Conservation (phyloP, 2,888 invertebrate species). For the Andrena marginata region DNA sequence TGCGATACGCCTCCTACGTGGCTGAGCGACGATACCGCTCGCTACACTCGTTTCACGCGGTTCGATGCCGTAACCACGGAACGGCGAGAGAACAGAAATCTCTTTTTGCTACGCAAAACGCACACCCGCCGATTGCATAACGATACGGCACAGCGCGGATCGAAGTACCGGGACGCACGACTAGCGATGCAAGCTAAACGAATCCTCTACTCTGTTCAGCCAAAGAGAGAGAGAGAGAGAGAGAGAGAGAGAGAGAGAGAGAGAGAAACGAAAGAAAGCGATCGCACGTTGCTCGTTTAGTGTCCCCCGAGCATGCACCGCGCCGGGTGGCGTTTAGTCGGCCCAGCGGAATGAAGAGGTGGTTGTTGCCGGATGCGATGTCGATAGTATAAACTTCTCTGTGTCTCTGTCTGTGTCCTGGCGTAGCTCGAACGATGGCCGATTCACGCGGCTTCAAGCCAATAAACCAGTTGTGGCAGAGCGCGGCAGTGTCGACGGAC, state of each 20-base stretch:
- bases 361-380: constrained; percentile 22
- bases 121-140: constrained; percentile 14
- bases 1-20: constrained; percentile 19
- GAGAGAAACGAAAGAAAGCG: constrained; percentile 6
- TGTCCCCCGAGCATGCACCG: constrained; percentile 49
- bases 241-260: background rate
- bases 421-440: constrained; percentile 82
- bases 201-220: background rate
- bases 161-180: background rate
- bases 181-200: background rate
- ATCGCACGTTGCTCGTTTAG: constrained; percentile 55
- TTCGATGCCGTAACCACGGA: constrained; percentile 3
- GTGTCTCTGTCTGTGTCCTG: constrained; percentile 67
- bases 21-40: constrained; percentile 28
- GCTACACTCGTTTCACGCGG: constrained; percentile 28
- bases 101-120: background rate
- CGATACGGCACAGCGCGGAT: constrained; percentile 1
- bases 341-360: constrained; percentile 47
- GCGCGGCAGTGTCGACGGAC: constrained; percentile 81
- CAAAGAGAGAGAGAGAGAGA: background rate
- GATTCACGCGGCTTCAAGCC: constrained; percentile 84
- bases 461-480: constrained; percentile 84
- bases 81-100: background rate
- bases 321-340: constrained; percentile 46
- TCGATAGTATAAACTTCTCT: constrained; percentile 51